These are phyloP conservation scores for Ditylenchus dipsaci DNA, from an alignment of 1,140 invertebrate species.

Conservation along the genomic window DNA sequence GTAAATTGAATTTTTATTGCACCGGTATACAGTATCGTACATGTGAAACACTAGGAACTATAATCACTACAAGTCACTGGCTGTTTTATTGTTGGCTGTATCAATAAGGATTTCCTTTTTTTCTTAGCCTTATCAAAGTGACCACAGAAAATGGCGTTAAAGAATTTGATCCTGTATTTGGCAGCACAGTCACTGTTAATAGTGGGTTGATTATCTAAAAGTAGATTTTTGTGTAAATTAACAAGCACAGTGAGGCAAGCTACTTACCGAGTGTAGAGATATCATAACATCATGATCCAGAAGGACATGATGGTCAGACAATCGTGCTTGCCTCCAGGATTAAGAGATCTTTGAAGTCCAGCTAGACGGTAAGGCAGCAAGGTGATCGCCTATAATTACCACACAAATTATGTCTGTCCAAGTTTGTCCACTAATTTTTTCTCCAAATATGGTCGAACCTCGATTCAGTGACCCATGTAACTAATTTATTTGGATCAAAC, in stretches of 20 bases:
- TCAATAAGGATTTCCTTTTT: neutral
- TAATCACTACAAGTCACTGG: neutral
- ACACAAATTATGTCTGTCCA: too few species aligned
- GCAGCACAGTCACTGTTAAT: conserved; percentile 42
- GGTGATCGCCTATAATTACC: conserved; percentile 21
- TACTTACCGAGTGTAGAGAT: conserved; percentile 39
- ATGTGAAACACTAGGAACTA: too few species aligned
- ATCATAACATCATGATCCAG: conserved; percentile 47
- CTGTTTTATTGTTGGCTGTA: neutral
- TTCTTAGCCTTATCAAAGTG: neutral
- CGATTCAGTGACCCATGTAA: too few species aligned
- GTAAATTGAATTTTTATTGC: too few species aligned
- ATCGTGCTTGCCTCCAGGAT: conserved; percentile 28
- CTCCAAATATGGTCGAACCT: too few species aligned
- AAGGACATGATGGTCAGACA: conserved; percentile 44
- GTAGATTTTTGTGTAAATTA: neutral
- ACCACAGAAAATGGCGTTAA: neutral
- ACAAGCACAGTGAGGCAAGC: neutral
- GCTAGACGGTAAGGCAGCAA: conserved; percentile 42
- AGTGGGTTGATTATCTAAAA: conserved; percentile 44
- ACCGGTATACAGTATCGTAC: too few species aligned
- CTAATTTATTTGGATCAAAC: too few species aligned
- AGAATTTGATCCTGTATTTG: conserved; percentile 33
- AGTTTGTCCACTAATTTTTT: too few species aligned
- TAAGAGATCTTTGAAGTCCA: conserved; percentile 27